Evolutionary conservation across 1,140 invertebrate species (phyloP), one percentile per base, ranked within the genome.

Genomic region (Chlorops oryzae): DNA sequence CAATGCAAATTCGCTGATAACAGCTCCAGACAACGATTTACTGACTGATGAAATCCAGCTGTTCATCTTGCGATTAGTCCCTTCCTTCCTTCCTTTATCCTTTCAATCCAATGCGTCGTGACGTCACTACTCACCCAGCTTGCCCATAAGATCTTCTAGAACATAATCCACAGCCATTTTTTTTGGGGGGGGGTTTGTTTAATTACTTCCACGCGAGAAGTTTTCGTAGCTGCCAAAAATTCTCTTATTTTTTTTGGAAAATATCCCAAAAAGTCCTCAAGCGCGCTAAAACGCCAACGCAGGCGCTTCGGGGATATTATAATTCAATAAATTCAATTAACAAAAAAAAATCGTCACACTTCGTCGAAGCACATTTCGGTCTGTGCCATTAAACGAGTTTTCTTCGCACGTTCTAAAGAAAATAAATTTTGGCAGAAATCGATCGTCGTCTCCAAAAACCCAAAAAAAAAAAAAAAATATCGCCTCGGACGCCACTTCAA

Each of bases 111-210:
- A 32, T 38, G 6, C 6, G 5, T 9, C 5, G 5, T 38, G 35
- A 38, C 35, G 15, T 42, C 39, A 27, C 15, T 37, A 74, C 77
- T 79, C 55, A 81, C 79, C 79, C 50, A 84, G 63, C 60, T 84
- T 81, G 13, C 77, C 77, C 81, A 84, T 84, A 53, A 84, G 75
- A 50, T 84, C 80, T 56, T 84, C 82, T 15, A 84, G 60, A 22
- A 83, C 80, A 48, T 73, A 77, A 67, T 84, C 82, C 47, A 80
- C 78, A 57, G 77, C 81, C 76, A 81, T 81, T 47, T 41, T 70
- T 34, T 12, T 10, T 20, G 13, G 18, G 9, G 7, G 6, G 6
- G 37, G 9, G 6, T 39, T 17, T 39, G 37, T 17, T 39, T 9
- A 6, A 10, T 17, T 12, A 39, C 6, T 10, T 9, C 15, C 37